These are phyloP conservation scores for Oxyteleia sp. DNA, from an alignment of 2,888 invertebrate species.

Conservation along the genomic window DNA sequence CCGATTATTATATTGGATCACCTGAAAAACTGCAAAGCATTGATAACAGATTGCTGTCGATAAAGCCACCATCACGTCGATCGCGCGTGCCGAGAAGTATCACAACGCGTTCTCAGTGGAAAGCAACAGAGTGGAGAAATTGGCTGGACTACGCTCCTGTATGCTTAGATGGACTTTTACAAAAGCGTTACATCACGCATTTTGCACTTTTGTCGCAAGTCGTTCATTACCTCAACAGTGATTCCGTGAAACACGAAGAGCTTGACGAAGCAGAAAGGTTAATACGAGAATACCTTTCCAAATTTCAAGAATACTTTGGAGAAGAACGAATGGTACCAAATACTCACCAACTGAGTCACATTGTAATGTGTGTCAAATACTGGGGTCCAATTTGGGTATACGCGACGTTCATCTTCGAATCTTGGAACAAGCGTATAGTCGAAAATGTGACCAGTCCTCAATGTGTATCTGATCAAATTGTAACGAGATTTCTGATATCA, in stretches of 20 bases:
- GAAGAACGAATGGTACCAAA: constrained; percentile 8
- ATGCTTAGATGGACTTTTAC: constrained; percentile 60
- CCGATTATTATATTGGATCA: constrained; percentile 30
- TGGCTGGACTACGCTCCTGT: constrained; percentile 46
- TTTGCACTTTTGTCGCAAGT: constrained; percentile 53
- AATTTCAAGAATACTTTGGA: constrained; percentile 23
- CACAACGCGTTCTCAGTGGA: constrained; percentile 40
- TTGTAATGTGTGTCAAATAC: constrained; percentile 33
- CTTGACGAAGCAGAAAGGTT: constrained; percentile 42
- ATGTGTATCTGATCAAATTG: constrained; percentile 33
- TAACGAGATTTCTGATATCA: constrained; percentile 19
- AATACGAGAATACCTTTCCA: constrained; percentile 11
- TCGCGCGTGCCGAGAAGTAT: constrained; percentile 53
- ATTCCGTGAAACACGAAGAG: constrained; percentile 39
- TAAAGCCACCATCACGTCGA: constrained; percentile 46
- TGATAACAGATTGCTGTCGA: constrained; percentile 36
- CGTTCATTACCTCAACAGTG: constrained; percentile 34
- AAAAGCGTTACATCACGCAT: constrained; percentile 44
- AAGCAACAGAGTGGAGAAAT: constrained; percentile 66
- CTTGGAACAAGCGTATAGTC: constrained; percentile 60
- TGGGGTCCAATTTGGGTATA: constrained; percentile 62
- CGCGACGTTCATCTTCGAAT: constrained; percentile 53
- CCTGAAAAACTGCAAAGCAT: constrained; percentile 27
- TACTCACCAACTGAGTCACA: constrained; percentile 24
- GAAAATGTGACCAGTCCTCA: constrained; percentile 51